phyloP scores from a whole-genome alignment of 2,888 invertebrate genomes.

The Sarcophaga subvicina region DNA sequence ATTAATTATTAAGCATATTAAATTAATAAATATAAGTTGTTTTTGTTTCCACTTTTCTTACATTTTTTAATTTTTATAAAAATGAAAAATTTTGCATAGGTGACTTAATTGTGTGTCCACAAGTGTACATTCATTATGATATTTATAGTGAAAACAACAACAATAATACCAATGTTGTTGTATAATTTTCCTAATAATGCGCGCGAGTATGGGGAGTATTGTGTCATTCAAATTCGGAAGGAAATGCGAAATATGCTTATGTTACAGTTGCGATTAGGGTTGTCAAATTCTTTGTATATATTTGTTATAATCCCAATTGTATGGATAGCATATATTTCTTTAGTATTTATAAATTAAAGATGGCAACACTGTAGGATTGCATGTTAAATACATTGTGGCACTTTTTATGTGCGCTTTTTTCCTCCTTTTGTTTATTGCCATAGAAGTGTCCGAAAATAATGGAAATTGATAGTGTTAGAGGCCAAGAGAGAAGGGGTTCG shows the following conservation, averaged over 20 bases:
- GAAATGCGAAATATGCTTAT: not conserved
- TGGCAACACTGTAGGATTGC: not conserved
- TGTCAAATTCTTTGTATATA: too few species aligned
- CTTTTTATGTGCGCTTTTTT: not conserved
- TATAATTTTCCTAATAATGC: not conserved
- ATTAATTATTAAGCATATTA: too few species aligned
- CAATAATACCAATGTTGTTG: slow-evolving; percentile 22
- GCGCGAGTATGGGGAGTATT: not conserved
- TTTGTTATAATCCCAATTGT: too few species aligned
- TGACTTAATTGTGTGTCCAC: too few species aligned
- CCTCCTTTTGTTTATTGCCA: not conserved
- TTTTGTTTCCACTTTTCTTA: too few species aligned
- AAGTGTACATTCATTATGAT: too few species aligned
- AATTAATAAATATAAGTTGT: too few species aligned
- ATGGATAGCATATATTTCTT: not conserved
- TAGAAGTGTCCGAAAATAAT: too few species aligned
- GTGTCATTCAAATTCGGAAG: not conserved
- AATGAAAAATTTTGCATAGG: too few species aligned
- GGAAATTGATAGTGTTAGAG: not conserved
- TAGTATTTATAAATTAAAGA: not conserved
- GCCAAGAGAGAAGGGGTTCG: not conserved
- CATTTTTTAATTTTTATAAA: too few species aligned
- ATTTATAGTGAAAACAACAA: slow-evolving; percentile 34
- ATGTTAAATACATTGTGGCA: not conserved
- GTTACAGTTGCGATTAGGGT: too few species aligned